These are phyloP conservation scores for Paramormyrops hopkinsi DNA, from an alignment of 2,797 vertebrate species.

Conservation along the genomic window DNA sequence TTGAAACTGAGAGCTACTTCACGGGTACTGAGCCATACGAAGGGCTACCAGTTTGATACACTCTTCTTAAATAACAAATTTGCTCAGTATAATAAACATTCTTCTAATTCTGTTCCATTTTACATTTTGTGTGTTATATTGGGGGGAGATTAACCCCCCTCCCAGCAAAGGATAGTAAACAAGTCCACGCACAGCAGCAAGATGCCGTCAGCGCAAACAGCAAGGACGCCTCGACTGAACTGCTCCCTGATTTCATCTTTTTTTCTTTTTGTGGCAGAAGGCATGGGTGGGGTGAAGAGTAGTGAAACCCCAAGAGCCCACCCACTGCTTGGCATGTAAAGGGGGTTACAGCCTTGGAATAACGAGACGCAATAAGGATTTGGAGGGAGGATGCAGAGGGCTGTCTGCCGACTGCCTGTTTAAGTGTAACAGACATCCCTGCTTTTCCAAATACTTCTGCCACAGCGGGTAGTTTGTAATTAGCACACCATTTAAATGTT, in stretches of 20 bases:
- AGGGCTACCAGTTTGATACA: neutral
- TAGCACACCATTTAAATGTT: neutral
- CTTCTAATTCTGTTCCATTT: neutral
- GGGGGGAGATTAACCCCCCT: neutral
- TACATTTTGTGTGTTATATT: neutral
- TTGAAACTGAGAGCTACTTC: neutral
- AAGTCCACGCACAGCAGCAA: neutral
- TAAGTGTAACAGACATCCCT: neutral
- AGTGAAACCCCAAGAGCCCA: conserved; percentile 19
- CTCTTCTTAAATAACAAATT: neutral
- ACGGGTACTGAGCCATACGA: neutral
- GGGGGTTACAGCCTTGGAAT: neutral
- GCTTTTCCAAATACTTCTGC: neutral
- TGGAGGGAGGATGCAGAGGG: neutral
- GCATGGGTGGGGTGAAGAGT: neutral
- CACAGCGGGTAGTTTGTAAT: neutral
- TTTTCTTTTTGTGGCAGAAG: neutral
- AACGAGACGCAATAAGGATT: neutral
- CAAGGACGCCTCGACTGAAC: conserved; percentile 21
- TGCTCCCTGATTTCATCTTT: conserved; percentile 13
- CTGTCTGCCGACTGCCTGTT: neutral
- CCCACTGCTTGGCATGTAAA: conserved; percentile 8
- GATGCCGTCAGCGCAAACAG: neutral
- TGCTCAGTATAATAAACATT: neutral
- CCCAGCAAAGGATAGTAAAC: neutral